Evolutionary conservation across 2,888 invertebrate species (phyloP), one percentile per base, ranked within the genome.

Genomic region (Lamellibrachia satsuma): DNA sequence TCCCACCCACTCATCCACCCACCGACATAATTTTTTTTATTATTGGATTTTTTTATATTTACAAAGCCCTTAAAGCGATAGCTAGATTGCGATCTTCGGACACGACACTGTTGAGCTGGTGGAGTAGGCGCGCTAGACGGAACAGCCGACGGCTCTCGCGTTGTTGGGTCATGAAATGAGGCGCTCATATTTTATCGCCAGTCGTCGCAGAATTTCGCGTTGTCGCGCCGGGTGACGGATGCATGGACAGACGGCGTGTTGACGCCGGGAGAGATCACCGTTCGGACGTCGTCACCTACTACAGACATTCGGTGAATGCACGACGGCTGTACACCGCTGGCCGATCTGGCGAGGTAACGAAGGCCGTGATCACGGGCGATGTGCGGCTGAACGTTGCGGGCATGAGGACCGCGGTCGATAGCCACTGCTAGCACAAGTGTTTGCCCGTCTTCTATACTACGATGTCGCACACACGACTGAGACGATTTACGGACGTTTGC

Each of bases 141-240:
- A 75, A 75, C 75, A 75, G 75, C 22, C 75, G 22, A 6, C 11
- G 15, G 75, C 75, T 75, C 75, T 15, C 22, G 75, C 75, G 75
- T 75, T 22, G 75, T 75, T n/a, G 75, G 75, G 75, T 75, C 75
- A 75, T 3, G 75, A 75, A 75, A 75, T 75, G 75, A 75, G 75
- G 75, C 22, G 22, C 75, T 75, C 75, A 75, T 75, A 75, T 75
- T 75, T 75, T 75, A 75, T 75, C 75, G 75, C 75, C 75, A 75
- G 75, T 75, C 75, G 75, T 75, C 75, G 75, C 22, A 75, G 75
- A 75, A 75, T 75, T 15, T 75, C 75, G 75, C 75, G 60, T 60
- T 60, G 60, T 60, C 60, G 60, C 60, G 8, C 60, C 8, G 60
- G 15, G 60, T 60, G 11, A 60, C 60, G 60, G 39, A 60, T 15